Percentiles rank a stretch among this genome's conserved stretches.
phyloP scores from a whole-genome alignment of 1,140 invertebrate species.

The Drosophila mojavensis region DNA sequence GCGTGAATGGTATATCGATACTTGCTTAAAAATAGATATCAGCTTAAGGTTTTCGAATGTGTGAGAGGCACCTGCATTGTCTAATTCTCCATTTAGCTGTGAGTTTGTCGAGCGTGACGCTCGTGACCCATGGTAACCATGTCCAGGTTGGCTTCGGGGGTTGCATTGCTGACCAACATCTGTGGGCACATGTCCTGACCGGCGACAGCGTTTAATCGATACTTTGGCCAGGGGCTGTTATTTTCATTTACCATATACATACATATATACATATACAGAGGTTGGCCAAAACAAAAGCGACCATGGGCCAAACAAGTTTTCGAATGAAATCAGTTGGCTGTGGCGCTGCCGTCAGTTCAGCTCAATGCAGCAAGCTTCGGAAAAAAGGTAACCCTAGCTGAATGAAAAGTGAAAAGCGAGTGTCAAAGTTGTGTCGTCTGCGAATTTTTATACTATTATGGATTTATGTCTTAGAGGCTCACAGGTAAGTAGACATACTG shows the following conservation, averaged over 20 bases:
- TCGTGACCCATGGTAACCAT: slow-evolving; percentile 45
- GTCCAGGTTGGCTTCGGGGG: slow-evolving; percentile 34
- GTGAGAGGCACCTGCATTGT: slow-evolving; percentile 22
- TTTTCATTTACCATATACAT: not conserved
- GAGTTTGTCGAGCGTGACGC: not conserved
- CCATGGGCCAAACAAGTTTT: slow-evolving; percentile 27
- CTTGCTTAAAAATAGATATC: not conserved
- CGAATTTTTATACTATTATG: slow-evolving; percentile 65
- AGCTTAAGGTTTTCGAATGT: not conserved
- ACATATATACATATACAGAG: not conserved
- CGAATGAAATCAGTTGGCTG: slow-evolving; percentile 56
- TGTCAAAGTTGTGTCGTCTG: slow-evolving; percentile 18
- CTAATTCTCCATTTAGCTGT: not conserved
- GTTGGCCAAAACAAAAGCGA: slow-evolving; percentile 45
- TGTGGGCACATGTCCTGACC: slow-evolving; percentile 42
- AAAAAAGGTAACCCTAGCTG: slow-evolving; percentile 8
- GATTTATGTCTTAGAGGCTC: slow-evolving; percentile 82
- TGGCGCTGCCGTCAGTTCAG: slow-evolving; percentile 51
- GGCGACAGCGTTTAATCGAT: slow-evolving; percentile 56
- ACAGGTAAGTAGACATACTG: slow-evolving; percentile 46
- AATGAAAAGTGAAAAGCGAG: slow-evolving; percentile 49
- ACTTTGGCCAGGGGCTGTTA: slow-evolving; percentile 36
- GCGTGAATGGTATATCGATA: not conserved
- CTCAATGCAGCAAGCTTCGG: not conserved
- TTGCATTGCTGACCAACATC: slow-evolving; percentile 69